Conservation (phyloP, 2,113 vertebrate genomes). For the Scytalopus superciliaris region DNA sequence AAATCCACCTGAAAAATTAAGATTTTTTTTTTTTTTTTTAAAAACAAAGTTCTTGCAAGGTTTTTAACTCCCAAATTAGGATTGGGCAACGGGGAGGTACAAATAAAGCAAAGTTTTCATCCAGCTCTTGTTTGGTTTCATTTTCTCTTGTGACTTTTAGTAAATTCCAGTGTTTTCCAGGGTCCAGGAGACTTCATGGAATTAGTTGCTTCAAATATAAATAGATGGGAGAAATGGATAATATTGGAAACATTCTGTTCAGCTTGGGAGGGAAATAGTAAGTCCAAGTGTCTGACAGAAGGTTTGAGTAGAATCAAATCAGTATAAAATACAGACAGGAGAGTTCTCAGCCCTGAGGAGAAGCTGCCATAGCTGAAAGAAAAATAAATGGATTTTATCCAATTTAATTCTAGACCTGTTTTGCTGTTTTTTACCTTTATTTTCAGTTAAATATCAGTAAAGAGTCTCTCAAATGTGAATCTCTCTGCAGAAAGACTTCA, state of each 20-base stretch:
- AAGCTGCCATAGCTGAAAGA: neutral
- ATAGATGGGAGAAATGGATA: neutral
- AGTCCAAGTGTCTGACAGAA: neutral
- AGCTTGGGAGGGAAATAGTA: neutral
- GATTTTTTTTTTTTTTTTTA: too few species aligned
- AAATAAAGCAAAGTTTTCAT: neutral
- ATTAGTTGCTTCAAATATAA: neutral
- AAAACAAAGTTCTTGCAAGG: neutral
- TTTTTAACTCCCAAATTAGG: neutral
- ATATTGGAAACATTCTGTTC: neutral
- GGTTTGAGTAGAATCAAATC: neutral
- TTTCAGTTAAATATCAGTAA: neutral
- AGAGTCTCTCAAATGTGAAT: neutral
- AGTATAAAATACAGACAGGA: neutral
- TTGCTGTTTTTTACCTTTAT: neutral
- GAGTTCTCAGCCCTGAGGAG: neutral
- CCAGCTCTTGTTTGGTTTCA: neutral
- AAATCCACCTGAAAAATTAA: neutral
- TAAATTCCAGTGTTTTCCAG: neutral
- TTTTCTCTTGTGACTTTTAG: neutral
- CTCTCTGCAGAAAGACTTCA: slow-evolving; percentile 93
- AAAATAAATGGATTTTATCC: neutral
- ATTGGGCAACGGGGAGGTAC: neutral
- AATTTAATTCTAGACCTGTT: neutral
- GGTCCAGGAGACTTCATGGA: neutral